A percentile compares a stretch with the other conserved stretches of the same genome.
These are phyloP conservation scores for Melitaea cinxia DNA, from an alignment of 1,140 invertebrate species.

Conservation along the genomic window DNA sequence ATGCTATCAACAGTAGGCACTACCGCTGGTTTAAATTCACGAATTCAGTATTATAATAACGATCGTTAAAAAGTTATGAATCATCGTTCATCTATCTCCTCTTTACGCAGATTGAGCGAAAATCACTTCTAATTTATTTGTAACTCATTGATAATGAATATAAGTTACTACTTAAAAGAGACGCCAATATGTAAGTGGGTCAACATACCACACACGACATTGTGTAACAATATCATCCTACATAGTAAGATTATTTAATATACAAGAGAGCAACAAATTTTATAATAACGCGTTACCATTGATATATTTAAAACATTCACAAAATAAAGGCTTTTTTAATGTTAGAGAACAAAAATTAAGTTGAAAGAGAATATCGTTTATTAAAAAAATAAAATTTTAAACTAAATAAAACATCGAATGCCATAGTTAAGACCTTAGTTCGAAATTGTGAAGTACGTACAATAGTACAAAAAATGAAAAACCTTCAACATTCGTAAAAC, in stretches of 20 bases:
- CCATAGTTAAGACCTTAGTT: not conserved
- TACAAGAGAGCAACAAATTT: not conserved
- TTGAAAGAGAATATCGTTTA: no score
- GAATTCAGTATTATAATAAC: no score
- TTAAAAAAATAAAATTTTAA: not conserved
- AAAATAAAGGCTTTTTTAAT: no score
- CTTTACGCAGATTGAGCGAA: no score
- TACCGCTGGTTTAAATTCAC: no score
- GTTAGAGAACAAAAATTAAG: not conserved
- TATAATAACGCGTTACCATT: not conserved
- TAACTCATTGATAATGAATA: no score
- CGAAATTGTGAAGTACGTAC: not conserved
- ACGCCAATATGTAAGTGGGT: conserved; percentile 31
- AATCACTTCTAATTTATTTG: no score
- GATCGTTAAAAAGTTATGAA: no score
- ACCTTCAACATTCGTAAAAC: not conserved
- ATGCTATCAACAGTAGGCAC: not conserved
- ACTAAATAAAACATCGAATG: conserved; percentile 1
- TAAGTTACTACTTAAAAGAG: conserved; percentile 9
- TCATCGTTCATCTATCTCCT: no score
- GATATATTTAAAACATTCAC: not conserved
- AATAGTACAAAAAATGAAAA: not conserved
- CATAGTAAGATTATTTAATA: conserved; percentile 41
- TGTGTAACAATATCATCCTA: conserved; percentile 53
- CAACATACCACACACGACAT: conserved; percentile 53